Evolutionary conservation across 2,888 invertebrate genomes (phyloP).

Genomic region (Timema cristinae): DNA sequence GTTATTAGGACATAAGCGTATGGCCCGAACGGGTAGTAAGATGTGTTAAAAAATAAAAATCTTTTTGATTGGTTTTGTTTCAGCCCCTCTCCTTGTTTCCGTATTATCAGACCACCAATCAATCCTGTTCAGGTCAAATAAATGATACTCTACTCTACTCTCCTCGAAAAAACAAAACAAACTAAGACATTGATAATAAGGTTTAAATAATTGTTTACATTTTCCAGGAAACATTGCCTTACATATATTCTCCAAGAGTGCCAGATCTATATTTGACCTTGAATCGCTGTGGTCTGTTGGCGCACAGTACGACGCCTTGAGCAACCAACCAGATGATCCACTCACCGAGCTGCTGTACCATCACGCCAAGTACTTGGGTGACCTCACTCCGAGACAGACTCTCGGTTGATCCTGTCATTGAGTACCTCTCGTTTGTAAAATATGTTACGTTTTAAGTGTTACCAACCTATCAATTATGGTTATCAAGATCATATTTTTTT

Average conservation of each 20-base stretch:
- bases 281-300: slow-evolving; percentile 92
- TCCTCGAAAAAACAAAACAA: background rate
- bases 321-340: slow-evolving; percentile 56
- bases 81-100: too few species aligned
- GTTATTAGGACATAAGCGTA: too few species aligned
- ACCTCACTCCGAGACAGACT: slow-evolving; percentile 52
- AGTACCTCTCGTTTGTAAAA: too few species aligned
- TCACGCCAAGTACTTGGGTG: slow-evolving; percentile 61
- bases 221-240: slow-evolving; percentile 80
- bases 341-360: slow-evolving; percentile 61
- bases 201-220: background rate
- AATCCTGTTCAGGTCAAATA: background rate
- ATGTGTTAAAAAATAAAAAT: too few species aligned
- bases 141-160: background rate
- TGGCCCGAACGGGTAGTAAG: too few species aligned
- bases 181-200: background rate
- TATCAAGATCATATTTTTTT: too few species aligned
- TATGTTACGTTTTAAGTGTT: too few species aligned
- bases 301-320: slow-evolving; percentile 68
- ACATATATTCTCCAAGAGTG: slow-evolving; percentile 74
- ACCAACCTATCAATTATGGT: too few species aligned
- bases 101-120: too few species aligned
- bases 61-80: too few species aligned
- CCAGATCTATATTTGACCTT: slow-evolving; percentile 73
- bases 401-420: background rate